Evolutionary conservation across 2,888 invertebrate species (phyloP), one percentile per base, ranked within the genome.

Genomic region (Coelinius sp.): DNA sequence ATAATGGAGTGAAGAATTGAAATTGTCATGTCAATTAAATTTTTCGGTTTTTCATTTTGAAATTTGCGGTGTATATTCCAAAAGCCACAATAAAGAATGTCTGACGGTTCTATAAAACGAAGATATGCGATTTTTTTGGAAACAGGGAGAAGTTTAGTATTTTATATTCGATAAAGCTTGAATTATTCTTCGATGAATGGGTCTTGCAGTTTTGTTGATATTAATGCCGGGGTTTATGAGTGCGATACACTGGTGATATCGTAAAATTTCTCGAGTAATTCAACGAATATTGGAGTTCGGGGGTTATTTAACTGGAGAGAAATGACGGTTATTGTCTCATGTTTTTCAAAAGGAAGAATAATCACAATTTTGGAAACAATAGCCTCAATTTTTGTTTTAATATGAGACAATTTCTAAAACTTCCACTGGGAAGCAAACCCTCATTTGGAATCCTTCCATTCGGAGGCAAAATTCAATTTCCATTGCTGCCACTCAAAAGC

Each of bases 131-230:
- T 41, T 41, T 41, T n/a, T 41, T 41, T 41, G 41, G 1, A 41
- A 41, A 41, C n/a, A 41, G 12, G 41, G n/a, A 41, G n/a, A 4
- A 41, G n/a, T 41, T n/a, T n/a, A 41, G n/a, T 41, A 53, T 53
- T 53, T 27, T 22, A 25, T 53, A 53, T 53, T 53, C 5, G 25
- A 53, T 53, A 53, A 53, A 53, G 25, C 24, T 10, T 53, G 22
- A 53, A 53, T 53, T 53, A 53, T 53, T 14, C 27, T 10, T n/a
- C 53, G 14, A 27, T 53, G n/a, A 53, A 53, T 53, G 25, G 53
- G 53, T 27, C 25, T 25, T 25, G 22, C 14, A 25, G 27, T 49
- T 24, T 22, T 7, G 25, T n/a, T 25, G 14, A n/a, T n/a, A n/a
- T 27, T n/a, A n/a, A n/a, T 53, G 12, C 0, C 7, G 24, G 53